Percentiles rank a stretch among this genome's conserved stretches.
phyloP scores from a whole-genome alignment of 1,140 invertebrate species.

The Aporrectodea caliginosa region DNA sequence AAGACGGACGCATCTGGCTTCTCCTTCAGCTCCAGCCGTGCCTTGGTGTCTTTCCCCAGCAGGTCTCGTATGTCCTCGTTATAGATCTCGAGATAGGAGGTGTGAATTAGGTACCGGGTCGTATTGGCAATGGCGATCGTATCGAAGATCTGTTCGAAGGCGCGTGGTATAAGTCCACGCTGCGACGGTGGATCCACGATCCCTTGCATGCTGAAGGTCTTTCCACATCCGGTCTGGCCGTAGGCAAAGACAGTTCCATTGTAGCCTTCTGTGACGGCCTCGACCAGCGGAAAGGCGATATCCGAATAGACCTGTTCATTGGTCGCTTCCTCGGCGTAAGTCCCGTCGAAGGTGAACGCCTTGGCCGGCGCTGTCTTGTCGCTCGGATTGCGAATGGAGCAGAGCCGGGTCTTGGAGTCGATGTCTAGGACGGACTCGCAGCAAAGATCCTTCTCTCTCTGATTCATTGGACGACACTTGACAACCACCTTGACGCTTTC shows the following conservation, averaged over 20 bases:
- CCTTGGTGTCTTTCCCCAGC: slow-evolving; percentile 72
- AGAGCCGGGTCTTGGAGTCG: neutral
- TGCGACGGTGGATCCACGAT: slow-evolving; percentile 59
- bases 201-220: slow-evolving; percentile 64
- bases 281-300: slow-evolving; percentile 66
- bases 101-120: slow-evolving; percentile 77
- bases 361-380: neutral
- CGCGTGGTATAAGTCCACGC: slow-evolving; percentile 75
- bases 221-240: slow-evolving; percentile 50
- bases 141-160: slow-evolving; percentile 55
- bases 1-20: slow-evolving; percentile 85
- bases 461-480: slow-evolving; percentile 82
- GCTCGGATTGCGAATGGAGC: neutral
- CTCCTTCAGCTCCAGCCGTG: slow-evolving; percentile 69
- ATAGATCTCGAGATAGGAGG: slow-evolving; percentile 91
- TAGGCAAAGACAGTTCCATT: slow-evolving; percentile 58
- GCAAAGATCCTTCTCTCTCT: slow-evolving; percentile 60
- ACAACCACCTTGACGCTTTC: slow-evolving; percentile 87
- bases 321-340: slow-evolving; percentile 62
- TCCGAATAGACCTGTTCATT: slow-evolving; percentile 68
- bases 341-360: slow-evolving; percentile 70
- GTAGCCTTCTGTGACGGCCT: slow-evolving; percentile 58
- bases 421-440: neutral
- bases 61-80: slow-evolving; percentile 72
- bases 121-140: slow-evolving; percentile 61